These are phyloP conservation scores for Torymus auratus DNA, from an alignment of 2,888 invertebrate species.

Conservation along the genomic window DNA sequence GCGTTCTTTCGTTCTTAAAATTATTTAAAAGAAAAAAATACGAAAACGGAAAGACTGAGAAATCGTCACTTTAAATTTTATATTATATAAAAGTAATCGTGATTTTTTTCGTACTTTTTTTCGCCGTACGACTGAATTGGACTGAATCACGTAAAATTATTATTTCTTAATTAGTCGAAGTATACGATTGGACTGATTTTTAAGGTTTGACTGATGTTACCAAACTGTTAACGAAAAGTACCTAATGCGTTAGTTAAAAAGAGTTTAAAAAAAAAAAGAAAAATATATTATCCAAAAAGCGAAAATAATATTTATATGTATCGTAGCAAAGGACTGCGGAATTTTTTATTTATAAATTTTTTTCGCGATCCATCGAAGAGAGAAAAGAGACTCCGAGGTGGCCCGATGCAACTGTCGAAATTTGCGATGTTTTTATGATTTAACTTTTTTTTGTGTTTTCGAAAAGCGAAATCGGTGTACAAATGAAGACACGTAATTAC, in stretches of 20 bases:
- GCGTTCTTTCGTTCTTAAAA: conserved; percentile 63
- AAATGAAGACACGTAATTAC: conserved; percentile 38
- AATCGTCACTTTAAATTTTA: conserved; percentile 63
- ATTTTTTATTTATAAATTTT: conserved; percentile 42
- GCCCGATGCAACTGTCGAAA: conserved; percentile 55
- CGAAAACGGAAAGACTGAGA: conserved; percentile 61
- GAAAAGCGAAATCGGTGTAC: conserved; percentile 22
- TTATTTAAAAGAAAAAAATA: conserved; percentile 52
- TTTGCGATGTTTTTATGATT: conserved; percentile 49
- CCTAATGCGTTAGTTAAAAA: conserved; percentile 74
- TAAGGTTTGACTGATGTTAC: conserved; percentile 76
- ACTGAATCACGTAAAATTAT: conserved; percentile 54
- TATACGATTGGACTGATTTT: conserved; percentile 74
- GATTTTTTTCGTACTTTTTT: conserved; percentile 60
- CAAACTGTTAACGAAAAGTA: conserved; percentile 75
- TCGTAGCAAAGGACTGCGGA: conserved; percentile 59
- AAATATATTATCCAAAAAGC: conserved; percentile 53
- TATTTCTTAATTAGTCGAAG: conserved; percentile 58
- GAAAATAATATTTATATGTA: conserved; percentile 59
- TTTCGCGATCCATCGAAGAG: conserved; percentile 55
- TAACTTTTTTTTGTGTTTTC: background rate
- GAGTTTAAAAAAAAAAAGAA: conserved; percentile 57
- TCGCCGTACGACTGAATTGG: conserved; percentile 70
- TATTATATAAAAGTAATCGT: conserved; percentile 57
- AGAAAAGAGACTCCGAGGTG: conserved; percentile 58